Evolutionary conservation across 2,888 invertebrate species (phyloP).

Genomic region (Malthinus flaveolus): DNA sequence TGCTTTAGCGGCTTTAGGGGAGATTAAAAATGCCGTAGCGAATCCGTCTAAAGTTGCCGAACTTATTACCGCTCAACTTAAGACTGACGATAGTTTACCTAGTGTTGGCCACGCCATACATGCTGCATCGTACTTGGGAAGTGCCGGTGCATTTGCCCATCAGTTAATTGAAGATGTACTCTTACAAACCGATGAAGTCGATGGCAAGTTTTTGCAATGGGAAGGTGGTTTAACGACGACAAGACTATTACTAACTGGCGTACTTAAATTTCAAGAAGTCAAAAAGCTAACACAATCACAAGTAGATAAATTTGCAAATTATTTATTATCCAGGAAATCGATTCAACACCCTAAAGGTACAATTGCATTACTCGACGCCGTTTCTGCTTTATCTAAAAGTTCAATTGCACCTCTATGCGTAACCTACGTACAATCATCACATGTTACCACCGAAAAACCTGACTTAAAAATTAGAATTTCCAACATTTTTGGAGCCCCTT

Average conservation of each 20-base stretch:
- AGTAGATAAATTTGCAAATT: constrained; percentile 86
- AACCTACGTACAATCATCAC: constrained; percentile 75
- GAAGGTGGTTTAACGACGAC: constrained; percentile 88
- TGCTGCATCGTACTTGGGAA: constrained; percentile 74
- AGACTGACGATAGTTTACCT: constrained; percentile 75
- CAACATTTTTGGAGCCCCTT: constrained; percentile 73
- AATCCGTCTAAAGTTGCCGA: constrained; percentile 72
- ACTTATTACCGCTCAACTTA: constrained; percentile 74
- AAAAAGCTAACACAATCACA: constrained; percentile 76
- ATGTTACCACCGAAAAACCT: constrained; percentile 75
- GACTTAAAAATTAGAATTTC: constrained; percentile 72
- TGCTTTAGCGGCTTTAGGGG: constrained; percentile 70
- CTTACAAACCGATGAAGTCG: constrained; percentile 93
- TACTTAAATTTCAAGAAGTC: constrained; percentile 59
- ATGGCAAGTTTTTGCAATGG: constrained; percentile 85
- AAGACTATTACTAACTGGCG: constrained; percentile 62
- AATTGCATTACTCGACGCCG: constrained; percentile 76
- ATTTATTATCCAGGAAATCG: constrained; percentile 85
- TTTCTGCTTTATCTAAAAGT: constrained; percentile 58
- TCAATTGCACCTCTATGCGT: constrained; percentile 82
- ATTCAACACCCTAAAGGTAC: constrained; percentile 87
- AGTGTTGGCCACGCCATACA: constrained; percentile 86
- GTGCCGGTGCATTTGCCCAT: constrained; percentile 67
- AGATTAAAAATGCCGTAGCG: constrained; percentile 66
- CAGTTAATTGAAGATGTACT: constrained; percentile 90